Conservation (phyloP, 2,888 invertebrate species). For the Dromius quadrimaculatus region DNA sequence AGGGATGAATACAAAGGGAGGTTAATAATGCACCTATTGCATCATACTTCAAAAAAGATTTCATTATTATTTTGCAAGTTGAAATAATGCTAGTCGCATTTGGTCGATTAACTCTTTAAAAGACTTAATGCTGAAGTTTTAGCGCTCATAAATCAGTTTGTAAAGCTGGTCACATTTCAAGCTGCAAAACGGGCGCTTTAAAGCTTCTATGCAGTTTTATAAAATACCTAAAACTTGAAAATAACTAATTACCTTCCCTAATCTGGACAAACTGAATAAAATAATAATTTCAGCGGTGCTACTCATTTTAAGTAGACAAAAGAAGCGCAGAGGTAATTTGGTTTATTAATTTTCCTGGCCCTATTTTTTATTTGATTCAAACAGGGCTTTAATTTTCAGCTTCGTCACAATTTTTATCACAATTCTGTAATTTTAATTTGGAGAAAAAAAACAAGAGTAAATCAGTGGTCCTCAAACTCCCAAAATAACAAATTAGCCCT, state of each 20-base stretch:
- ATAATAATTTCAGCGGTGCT: too few species aligned
- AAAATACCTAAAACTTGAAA: too few species aligned
- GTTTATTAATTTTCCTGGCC: neutral
- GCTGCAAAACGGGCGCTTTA: conserved; percentile 12
- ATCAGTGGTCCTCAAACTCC: too few species aligned
- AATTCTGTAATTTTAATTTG: too few species aligned
- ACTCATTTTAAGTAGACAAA: too few species aligned
- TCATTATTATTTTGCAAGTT: too few species aligned
- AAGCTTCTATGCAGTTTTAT: conserved; percentile 30
- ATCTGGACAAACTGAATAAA: too few species aligned
- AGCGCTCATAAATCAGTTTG: conserved; percentile 31
- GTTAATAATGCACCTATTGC: neutral
- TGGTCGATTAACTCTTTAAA: conserved; percentile 39
- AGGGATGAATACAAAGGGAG: neutral
- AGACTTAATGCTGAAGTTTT: conserved; percentile 37
- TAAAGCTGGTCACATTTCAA: conserved; percentile 40
- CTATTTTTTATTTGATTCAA: neutral
- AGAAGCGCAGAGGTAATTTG: neutral
- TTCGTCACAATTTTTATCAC: neutral
- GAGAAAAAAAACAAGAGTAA: too few species aligned
- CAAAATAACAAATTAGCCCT: neutral
- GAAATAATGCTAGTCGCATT: conserved; percentile 28
- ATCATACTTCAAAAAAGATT: too few species aligned
- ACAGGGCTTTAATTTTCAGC: neutral
- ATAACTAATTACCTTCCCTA: too few species aligned